phyloP scores from a whole-genome alignment of 2,888 invertebrate genomes.

The Pristionchus maxplancki region DNA sequence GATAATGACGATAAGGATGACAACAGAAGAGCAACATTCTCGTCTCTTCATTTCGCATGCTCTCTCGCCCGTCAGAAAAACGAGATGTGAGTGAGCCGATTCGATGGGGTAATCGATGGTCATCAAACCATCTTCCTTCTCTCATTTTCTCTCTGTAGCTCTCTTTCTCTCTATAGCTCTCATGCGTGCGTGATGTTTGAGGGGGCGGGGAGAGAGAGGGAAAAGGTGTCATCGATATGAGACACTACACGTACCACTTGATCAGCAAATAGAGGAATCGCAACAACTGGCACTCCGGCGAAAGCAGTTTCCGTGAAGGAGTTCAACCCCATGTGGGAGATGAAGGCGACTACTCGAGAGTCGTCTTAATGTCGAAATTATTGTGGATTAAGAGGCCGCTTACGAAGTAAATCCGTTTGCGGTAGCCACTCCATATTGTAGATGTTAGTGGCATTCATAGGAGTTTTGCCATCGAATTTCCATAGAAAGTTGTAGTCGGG shows the following conservation, averaged over 20 bases:
- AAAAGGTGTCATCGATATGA: too few species aligned
- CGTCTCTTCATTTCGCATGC: too few species aligned
- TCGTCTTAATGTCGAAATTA: background rate
- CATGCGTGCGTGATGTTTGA: too few species aligned
- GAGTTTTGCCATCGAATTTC: constrained; percentile 24
- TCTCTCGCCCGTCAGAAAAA: too few species aligned
- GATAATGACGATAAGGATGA: too few species aligned
- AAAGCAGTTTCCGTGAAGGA: constrained; percentile 7
- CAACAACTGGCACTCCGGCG: constrained; percentile 17
- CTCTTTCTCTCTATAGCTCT: too few species aligned
- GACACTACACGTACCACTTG: background rate
- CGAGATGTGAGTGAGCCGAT: too few species aligned
- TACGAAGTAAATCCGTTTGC: constrained; percentile 67
- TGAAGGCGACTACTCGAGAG: constrained; percentile 29
- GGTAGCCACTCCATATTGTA: constrained; percentile 65
- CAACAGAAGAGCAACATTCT: too few species aligned
- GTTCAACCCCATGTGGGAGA: constrained; percentile 42
- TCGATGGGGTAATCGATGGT: too few species aligned
- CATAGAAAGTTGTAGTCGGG: constrained; percentile 43
- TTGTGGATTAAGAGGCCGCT: background rate
- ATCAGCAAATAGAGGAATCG: constrained; percentile 33
- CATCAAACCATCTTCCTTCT: too few species aligned
- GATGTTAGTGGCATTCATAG: constrained; percentile 57
- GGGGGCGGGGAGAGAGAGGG: too few species aligned
- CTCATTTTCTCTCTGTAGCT: too few species aligned